Conservation (phyloP, 2,888 invertebrate genomes). For the Erebia palarica region DNA sequence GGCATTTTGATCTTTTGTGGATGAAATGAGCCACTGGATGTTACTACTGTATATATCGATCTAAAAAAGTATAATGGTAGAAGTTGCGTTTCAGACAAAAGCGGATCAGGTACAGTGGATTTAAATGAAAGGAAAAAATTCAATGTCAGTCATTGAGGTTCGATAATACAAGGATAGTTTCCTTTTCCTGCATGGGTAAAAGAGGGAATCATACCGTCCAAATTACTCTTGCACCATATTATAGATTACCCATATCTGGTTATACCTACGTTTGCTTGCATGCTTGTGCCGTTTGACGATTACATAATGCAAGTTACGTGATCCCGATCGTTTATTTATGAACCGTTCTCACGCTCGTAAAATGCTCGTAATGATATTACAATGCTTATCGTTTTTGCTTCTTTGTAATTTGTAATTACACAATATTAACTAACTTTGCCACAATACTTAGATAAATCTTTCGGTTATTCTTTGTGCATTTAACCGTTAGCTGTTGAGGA, state of each 20-base stretch:
- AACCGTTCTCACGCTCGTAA: conserved; percentile 9
- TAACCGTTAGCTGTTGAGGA: too few relatives aligned
- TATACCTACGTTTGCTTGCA: neutral
- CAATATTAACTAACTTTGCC: conserved; percentile 6
- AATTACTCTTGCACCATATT: neutral
- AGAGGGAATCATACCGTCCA: neutral
- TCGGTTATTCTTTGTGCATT: neutral
- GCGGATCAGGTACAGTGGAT: too few relatives aligned
- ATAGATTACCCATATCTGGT: neutral
- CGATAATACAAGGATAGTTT: too few relatives aligned
- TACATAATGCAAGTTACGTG: neutral
- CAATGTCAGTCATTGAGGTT: too few relatives aligned
- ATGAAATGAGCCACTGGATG: too few relatives aligned
- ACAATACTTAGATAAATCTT: neutral
- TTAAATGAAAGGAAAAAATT: too few relatives aligned
- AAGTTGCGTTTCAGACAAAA: too few relatives aligned
- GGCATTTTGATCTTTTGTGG: too few relatives aligned
- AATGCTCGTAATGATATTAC: conserved; percentile 7
- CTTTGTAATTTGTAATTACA: neutral
- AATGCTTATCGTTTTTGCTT: conserved; percentile 5
- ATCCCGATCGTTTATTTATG: neutral
- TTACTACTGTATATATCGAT: too few relatives aligned
- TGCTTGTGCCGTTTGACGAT: neutral
- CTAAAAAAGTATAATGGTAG: too few relatives aligned
- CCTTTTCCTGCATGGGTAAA: too few relatives aligned